Evolutionary conservation across 2,113 vertebrate genomes (phyloP), one percentile per base, ranked within the genome.

Genomic region (Cryptoleucopteryx plumbea): DNA sequence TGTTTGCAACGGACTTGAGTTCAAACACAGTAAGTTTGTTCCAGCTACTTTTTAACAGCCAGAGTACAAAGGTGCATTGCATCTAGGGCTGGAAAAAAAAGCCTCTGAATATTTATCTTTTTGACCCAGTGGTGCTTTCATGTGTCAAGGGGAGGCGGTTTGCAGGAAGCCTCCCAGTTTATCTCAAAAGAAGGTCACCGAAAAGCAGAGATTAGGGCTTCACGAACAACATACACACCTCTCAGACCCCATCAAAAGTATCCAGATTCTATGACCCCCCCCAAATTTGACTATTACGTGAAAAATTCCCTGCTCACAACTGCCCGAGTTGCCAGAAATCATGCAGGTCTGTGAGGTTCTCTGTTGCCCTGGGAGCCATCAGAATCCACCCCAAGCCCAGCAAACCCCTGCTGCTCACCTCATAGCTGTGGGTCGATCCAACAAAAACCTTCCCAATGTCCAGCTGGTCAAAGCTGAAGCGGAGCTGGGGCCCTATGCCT

Each of bases 401-500:
- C 4, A 5, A 43, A 13, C 11, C 13, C 25, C 34, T 4, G 2
- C 14, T 40, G 26, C 96, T 98, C 87, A 99, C 99, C 98, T 99
- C 98, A 27, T 98, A 98, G 77, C 38, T 95, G 52, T 98, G 96
- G 52, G 61, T 58, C 32, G 98, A 98, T 38, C 98, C 97, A 34
- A 98, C 21, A 61, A 98, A 98, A 45, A 99, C 95, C 29, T 98
- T 97, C 14, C 98, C 98, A 34, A 99, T 93, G 45, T 99, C 97
- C 91, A 99, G 96, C 29, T 96, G 59, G 19, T 98, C 90, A 61
- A 98, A 98, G 94, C 78, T 98, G 95, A 99, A 98, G 55, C 93
- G 42, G 38, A 99, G 92, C 71, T 96, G 93, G 36, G 99, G 99
- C 17, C 99, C 99, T 7, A 98, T n/a, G 32, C 98, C 99, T 95